Evolutionary conservation across 2,113 vertebrate species (phyloP), one percentile per base, ranked within the genome.

Genomic region (Corynorhinus townsendii): DNA sequence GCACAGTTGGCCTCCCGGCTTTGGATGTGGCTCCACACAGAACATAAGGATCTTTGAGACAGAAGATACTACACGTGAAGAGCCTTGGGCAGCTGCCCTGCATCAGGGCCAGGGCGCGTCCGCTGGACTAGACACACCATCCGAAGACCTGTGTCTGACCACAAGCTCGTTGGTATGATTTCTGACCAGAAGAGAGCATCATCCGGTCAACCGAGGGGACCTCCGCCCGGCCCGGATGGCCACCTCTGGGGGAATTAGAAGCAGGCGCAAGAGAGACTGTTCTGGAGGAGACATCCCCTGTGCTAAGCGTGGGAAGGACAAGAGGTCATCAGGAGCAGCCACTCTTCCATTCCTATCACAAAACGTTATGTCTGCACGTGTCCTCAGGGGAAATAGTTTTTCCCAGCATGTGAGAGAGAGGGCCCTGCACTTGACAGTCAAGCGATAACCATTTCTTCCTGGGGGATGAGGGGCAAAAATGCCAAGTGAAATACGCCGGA

Each of bases 311-410:
- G 87, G 84, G n/a, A 75, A 75, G 82, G 88, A 93, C 96, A 94
- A 92, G 89, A 90, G 95, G 95, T 97, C 93, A 81, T 71, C 12
- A 0, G 54, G 56, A 83, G 20, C 77, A 0, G 71, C 89, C 26
- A 1, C 56, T 26, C 3, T n/a, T 5, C 3, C 14, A 3, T 43
- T 79, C 52, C 3, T 59, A 0, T 11, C 33, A 82, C 84, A 80
- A 83, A 84, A 28, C 38, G 82, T 26, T 28, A 7, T 30, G 19
- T 72, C 45, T 38, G n/a, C 73, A 38, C 90, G 20, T 69, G 43
- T 80, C 66, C 56, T 77, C 22, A 0, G 54, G 94, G 73, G 93
- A 91, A 33, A 64, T 30, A 0, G 12, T 24, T 40, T 62, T 43
- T 33, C 87, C 9, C 38, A 26, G 62, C 76, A 28, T 45, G 81